phyloP scores from a whole-genome alignment of 2,113 vertebrate species.

The Lanius collurio region DNA sequence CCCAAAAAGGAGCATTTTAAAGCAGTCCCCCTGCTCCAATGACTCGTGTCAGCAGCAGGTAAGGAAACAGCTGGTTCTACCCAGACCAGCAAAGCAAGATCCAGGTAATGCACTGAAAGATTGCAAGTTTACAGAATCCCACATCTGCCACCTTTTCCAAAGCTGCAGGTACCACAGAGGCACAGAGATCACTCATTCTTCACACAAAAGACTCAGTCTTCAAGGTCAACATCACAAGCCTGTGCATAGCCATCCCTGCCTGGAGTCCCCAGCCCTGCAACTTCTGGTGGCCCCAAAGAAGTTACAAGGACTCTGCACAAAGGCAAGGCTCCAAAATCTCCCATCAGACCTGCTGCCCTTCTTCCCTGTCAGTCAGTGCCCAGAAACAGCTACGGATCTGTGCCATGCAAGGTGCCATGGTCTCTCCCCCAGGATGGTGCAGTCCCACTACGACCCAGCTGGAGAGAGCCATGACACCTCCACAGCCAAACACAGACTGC shows the following conservation, averaged over 20 bases:
- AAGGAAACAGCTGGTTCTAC: background rate
- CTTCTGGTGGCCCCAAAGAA: background rate
- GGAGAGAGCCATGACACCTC: background rate
- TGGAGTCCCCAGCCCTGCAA: background rate
- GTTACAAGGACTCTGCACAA: background rate
- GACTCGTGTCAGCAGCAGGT: background rate
- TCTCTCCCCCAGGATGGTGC: background rate
- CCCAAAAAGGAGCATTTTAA: fast-evolving
- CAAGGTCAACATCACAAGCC: background rate
- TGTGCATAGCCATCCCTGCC: background rate
- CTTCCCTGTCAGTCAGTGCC: background rate
- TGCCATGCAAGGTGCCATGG: fast-evolving
- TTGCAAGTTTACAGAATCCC: background rate
- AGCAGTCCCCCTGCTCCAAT: background rate
- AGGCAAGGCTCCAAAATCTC: background rate
- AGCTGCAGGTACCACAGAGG: background rate
- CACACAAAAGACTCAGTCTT: background rate
- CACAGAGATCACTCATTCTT: background rate
- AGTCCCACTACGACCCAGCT: background rate
- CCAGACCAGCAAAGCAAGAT: background rate
- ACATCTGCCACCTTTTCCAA: background rate
- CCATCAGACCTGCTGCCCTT: background rate
- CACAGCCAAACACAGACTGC: background rate
- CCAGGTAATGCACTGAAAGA: background rate
- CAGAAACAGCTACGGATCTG: background rate